Evolutionary conservation across 1,140 invertebrate species (phyloP), one percentile per base, ranked within the genome.

Genomic region (Brachionus rotundiformis): DNA sequence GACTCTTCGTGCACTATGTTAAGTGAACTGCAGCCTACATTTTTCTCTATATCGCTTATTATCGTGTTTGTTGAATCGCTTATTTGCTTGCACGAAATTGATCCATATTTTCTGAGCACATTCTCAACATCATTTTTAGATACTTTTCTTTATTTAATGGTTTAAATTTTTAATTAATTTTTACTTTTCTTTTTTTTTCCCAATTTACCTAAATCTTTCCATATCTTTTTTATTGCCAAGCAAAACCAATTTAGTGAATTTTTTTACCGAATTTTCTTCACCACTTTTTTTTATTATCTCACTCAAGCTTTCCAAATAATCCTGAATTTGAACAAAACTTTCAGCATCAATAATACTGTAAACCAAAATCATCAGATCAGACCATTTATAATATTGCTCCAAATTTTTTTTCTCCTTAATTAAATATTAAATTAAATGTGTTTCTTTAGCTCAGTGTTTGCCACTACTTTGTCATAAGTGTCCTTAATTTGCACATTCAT

Each of bases 41-140:
- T 73, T n/a, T 8, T 54, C 31, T 31, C 25, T 11, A 73, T 13
- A 29, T 73, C 68, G 25, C 41, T 73, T 44, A 73, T 73, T 0
- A 73, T 73, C 27, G 68, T 73, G 8, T 73, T 73, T 73, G 68
- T 73, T 13, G 68, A 73, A 44, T 73, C 68, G 25, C 39, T 73
- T 11, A 73, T 47, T 73, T 25, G 36, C 10, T 73, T 73, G 1
- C 16, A 16, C 36, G 33, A 36, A 6, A 7, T 33, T 0, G 36
- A 44, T n/a, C 23, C 41, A 41, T 47, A 73, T 44, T 73, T 73
- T 73, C 27, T 73, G 6, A 73, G 16, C 3, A 73, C 19, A 73
- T 19, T 8, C 41, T 73, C 68, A 10, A 73, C 68, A 44, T 73
- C 68, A 25, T 27, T 25, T 25, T 41, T 44, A n/a, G 19, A 25